Conservation (phyloP, 2,888 invertebrate species). For the Halictus ligatus region DNA sequence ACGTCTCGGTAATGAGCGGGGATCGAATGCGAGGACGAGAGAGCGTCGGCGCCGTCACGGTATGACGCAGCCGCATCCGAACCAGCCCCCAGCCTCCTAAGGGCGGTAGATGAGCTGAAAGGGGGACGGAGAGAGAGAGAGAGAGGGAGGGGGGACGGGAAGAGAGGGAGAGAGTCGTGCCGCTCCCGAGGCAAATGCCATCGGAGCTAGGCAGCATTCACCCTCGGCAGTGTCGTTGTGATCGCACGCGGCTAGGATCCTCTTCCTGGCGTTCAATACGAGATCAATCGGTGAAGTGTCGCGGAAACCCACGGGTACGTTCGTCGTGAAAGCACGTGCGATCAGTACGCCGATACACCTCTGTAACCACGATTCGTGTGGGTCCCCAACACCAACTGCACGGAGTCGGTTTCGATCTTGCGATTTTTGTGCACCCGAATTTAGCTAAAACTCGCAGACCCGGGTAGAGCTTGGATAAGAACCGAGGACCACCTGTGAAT, state of each 20-base stretch:
- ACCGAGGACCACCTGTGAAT: constrained; percentile 58
- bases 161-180: constrained; percentile 61
- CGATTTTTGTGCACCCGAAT: constrained; percentile 1
- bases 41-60: constrained; percentile 67
- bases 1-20: constrained; percentile 38
- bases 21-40: constrained; percentile 56
- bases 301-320: neutral
- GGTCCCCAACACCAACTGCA: neutral
- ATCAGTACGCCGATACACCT: neutral
- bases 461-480: neutral
- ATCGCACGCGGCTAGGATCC: constrained; percentile 31
- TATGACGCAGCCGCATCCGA: constrained; percentile 67
- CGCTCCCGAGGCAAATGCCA: constrained; percentile 69
- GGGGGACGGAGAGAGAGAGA: constrained; percentile 49
- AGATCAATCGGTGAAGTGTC: constrained; percentile 13
- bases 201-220: constrained; percentile 52
- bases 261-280: constrained; percentile 1
- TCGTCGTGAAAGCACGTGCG: neutral
- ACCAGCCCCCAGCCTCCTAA: constrained; percentile 41
- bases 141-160: constrained; percentile 9
- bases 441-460: neutral
- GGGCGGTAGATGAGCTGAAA: constrained; percentile 35
- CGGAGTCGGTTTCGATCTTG: neutral
- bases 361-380: neutral
- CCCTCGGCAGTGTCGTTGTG: constrained; percentile 51